These are phyloP conservation scores for Carlito syrichta DNA, from an alignment of 2,113 vertebrate species.

Conservation along the genomic window DNA sequence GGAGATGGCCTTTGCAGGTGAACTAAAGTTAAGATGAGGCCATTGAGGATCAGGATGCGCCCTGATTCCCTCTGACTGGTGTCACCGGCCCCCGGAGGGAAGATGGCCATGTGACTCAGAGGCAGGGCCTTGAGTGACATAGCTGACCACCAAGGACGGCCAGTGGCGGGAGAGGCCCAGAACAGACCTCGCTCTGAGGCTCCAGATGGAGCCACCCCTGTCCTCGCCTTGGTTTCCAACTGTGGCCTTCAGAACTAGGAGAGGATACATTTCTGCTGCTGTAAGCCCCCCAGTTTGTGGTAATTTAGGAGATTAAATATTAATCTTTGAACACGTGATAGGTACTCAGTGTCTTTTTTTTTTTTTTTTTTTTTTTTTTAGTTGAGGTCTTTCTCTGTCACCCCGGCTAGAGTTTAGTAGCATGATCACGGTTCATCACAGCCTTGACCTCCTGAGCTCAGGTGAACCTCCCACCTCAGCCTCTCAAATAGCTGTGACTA, in stretches of 20 bases:
- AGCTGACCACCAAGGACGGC: too few species aligned
- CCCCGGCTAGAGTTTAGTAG: too few species aligned
- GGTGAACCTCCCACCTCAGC: too few species aligned
- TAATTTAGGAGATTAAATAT: background rate
- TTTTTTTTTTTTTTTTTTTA: too few species aligned
- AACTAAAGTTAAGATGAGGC: background rate
- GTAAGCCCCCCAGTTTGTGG: background rate
- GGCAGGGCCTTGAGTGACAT: background rate
- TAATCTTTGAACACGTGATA: too few species aligned
- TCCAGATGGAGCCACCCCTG: background rate
- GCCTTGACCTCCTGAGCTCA: too few species aligned
- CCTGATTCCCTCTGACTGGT: background rate
- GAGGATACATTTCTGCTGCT: background rate
- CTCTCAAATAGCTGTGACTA: too few species aligned
- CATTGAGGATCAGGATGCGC: too few species aligned
- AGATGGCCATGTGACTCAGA: background rate
- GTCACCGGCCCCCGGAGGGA: background rate
- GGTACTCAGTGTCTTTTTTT: too few species aligned
- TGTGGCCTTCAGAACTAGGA: background rate
- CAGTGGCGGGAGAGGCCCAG: background rate
- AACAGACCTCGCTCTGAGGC: background rate
- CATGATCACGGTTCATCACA: too few species aligned
- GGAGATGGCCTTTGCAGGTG: background rate
- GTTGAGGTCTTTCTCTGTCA: too few species aligned
- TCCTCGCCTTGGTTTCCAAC: background rate